These are phyloP conservation scores for Salpingus planirostris DNA, from an alignment of 2,888 invertebrate species.

Conservation along the genomic window DNA sequence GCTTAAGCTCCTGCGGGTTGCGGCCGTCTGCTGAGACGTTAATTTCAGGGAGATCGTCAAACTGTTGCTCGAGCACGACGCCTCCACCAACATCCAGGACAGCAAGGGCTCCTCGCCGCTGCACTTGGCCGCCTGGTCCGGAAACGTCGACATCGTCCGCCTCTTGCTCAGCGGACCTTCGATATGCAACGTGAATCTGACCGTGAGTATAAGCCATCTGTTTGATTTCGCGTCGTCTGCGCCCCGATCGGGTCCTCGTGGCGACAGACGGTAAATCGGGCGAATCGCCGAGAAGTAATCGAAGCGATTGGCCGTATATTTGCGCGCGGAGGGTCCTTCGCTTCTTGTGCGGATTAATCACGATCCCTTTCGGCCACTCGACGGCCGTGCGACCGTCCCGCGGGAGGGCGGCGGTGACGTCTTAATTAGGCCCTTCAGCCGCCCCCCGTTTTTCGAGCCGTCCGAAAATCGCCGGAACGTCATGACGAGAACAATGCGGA, in stretches of 20 bases:
- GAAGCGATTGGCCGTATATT: constrained; percentile 30
- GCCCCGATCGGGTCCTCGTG: too few relatives aligned
- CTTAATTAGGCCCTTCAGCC: constrained; percentile 10
- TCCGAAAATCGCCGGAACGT: too few relatives aligned
- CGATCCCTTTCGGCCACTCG: constrained; percentile 33
- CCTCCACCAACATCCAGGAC: constrained; percentile 82
- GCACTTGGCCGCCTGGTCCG: constrained; percentile 92
- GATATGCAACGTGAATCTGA: constrained; percentile 75
- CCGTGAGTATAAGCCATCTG: constrained; percentile 48
- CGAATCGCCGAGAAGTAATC: constrained; percentile 28
- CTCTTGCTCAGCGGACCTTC: constrained; percentile 74
- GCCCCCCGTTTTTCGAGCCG: too few relatives aligned
- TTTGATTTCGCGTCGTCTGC: constrained; percentile 4
- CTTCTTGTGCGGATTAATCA: constrained; percentile 35
- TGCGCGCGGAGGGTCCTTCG: too few relatives aligned
- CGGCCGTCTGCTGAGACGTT: too few relatives aligned
- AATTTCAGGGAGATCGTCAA: constrained; percentile 83
- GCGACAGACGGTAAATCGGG: constrained; percentile 22
- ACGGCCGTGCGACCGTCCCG: constrained; percentile 10
- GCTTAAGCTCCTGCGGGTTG: too few relatives aligned
- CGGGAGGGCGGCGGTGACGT: too few relatives aligned
- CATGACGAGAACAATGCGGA: too few relatives aligned
- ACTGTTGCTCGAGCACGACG: constrained; percentile 73
- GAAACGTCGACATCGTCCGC: constrained; percentile 79
- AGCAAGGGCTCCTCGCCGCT: constrained; percentile 86